These are phyloP conservation scores for Neomonachus schauinslandi DNA, from an alignment of 2,113 vertebrate genomes.

Conservation along the genomic window DNA sequence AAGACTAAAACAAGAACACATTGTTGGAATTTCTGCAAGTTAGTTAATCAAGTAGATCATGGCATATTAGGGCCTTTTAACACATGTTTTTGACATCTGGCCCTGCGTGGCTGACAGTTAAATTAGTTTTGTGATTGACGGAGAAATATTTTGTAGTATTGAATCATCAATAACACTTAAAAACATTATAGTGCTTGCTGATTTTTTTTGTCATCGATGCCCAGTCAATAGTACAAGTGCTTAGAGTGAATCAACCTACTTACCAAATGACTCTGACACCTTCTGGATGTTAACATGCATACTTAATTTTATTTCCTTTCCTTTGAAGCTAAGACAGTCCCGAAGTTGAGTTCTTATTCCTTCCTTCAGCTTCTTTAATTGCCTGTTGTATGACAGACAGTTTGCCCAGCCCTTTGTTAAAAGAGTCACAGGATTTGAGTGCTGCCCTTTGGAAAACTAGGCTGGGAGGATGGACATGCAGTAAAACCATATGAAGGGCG, in stretches of 20 bases:
- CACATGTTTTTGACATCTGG: conserved; percentile 85
- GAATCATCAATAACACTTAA: conserved; percentile 77
- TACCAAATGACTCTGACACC: conserved; percentile 44
- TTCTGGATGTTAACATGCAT: conserved; percentile 45
- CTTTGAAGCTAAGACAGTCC: conserved; percentile 57
- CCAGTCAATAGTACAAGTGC: conserved; percentile 21
- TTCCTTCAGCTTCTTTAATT: conserved; percentile 23
- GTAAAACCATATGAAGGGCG: not conserved
- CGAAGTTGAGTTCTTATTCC: conserved; percentile 24
- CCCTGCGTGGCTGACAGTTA: conserved; percentile 80
- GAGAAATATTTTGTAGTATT: conserved; percentile 72
- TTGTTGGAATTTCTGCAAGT: conserved; percentile 86
- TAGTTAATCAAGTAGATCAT: conserved; percentile 86
- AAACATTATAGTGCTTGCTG: conserved; percentile 50
- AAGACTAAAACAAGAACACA: conserved; percentile 84
- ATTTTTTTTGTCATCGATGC: conserved; percentile 64
- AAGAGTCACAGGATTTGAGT: not conserved
- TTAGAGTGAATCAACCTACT: conserved; percentile 45
- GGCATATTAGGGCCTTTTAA: conserved; percentile 85
- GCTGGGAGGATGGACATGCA: not conserved
- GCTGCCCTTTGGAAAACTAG: not conserved
- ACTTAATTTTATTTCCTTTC: conserved; percentile 44
- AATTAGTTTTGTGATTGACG: conserved; percentile 85
- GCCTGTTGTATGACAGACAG: not conserved
- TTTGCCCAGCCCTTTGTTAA: not conserved